Conservation (phyloP, 2,113 vertebrate species). For the Mionectes macconnelli region DNA sequence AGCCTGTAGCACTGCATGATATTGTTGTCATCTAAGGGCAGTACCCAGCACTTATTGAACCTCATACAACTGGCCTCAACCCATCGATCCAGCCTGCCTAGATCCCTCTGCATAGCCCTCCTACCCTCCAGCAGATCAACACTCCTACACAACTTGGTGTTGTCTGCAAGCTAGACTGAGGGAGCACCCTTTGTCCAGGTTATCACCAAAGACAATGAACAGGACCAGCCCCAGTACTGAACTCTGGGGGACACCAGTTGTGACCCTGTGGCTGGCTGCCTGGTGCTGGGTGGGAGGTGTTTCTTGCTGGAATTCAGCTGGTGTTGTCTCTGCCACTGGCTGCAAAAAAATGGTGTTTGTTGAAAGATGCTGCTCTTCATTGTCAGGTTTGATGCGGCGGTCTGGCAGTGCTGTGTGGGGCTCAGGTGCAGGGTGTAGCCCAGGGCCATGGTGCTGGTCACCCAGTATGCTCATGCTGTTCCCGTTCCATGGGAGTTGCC, state of each 20-base stretch:
- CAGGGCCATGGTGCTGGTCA: background rate
- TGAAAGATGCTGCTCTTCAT: background rate
- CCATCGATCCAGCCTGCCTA: background rate
- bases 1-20: background rate
- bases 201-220: background rate
- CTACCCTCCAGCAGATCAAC: background rate
- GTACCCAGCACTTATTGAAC: background rate
- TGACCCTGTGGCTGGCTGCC: background rate
- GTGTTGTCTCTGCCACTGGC: background rate
- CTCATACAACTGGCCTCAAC: background rate
- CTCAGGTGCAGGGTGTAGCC: rapidly evolving
- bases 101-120: background rate
- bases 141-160: background rate
- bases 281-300: rapidly evolving
- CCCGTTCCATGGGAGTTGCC: background rate
- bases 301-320: background rate
- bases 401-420: rapidly evolving
- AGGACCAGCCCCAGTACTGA: background rate
- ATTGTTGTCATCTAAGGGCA: background rate
- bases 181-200: background rate
- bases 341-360: background rate
- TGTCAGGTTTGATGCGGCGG: background rate
- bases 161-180: background rate
- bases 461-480: rapidly evolving
- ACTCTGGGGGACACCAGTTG: background rate